Base-by-base conservation (phyloP, 2,113 vertebrate species). In the Zosterops hypoxanthus region DNA sequence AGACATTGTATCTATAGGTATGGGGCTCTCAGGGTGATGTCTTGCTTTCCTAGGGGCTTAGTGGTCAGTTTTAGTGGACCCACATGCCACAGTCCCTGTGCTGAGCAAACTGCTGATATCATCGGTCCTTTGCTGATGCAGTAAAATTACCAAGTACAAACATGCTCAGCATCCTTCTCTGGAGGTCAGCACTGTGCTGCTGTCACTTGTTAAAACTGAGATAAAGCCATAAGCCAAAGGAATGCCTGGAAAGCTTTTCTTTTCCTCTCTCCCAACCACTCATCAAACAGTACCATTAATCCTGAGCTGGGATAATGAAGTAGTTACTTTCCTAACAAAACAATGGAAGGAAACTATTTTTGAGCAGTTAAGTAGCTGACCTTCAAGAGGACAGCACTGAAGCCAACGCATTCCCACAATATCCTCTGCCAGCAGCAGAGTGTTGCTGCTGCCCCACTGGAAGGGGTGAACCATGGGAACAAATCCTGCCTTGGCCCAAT, bases 401-500 rank as follows among this genome's bases (percentile, higher is more conserved):
- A 71, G 23, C 41, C 63, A 41, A 3, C 0, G 0, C 8, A 1
- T 29, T 39, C 47, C 64, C 46, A 26, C 75, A 41, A 2, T 8
- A 5, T 59, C 39, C 56, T 79, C 34, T 17, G 12, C 49, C 60
- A 71, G 59, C 26, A 41, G 57, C 44, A 12, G 34, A 12, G 31
- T 3, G 9, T 18, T 42, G 26, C 39, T 3, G 14, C 65, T 76
- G 39, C 68, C n/a, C 55, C 39, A 2, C 14, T 8, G 29, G 14
- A 21, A 13, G 50, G n/a, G 31, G 7, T 2, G 24, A 83, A 2
- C 16, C 20, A 16, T n/a, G 22, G 60, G n/a, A 31, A 7, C 34
- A 31, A 56, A 7, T 28, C 3, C 5, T 24, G 59, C 18, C 5
- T 41, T 22, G 24, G 52, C 10, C 34, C 41, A 19, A 34, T n/a